Conservation (phyloP, 2,888 invertebrate genomes). For the Odontothrips loti region DNA sequence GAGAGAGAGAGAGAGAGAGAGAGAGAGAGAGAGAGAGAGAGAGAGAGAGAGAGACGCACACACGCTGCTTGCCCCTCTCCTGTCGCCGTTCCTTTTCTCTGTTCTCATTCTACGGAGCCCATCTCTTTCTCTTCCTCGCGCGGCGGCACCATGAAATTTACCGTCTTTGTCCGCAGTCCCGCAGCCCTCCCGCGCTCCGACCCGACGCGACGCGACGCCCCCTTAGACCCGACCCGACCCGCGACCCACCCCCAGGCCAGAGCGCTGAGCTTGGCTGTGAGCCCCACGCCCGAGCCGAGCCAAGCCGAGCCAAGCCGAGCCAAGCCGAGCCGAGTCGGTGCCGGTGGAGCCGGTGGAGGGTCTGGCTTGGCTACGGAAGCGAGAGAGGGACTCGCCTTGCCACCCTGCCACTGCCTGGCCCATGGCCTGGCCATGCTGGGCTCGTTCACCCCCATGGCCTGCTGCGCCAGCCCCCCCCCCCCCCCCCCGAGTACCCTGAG, state of each 20-base stretch:
- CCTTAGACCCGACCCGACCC: background rate
- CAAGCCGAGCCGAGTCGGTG: no score
- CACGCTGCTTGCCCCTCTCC: background rate
- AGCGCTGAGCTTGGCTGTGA: no score
- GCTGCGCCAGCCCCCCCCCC: no score
- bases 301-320: no score
- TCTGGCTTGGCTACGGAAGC: slow-evolving; percentile 1
- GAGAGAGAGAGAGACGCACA: no score
- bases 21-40: background rate
- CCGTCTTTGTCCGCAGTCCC: background rate
- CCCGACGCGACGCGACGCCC: no score
- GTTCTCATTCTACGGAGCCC: no score
- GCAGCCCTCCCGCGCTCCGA: background rate
- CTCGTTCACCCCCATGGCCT: background rate
- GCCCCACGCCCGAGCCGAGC: no score
- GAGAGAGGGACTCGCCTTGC: background rate
- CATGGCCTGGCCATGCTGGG: no score
- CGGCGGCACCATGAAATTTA: background rate
- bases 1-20: background rate
- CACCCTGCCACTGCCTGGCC: background rate
- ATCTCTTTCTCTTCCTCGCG: background rate
- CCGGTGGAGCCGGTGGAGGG: background rate
- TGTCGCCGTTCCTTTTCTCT: background rate
- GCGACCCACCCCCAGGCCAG: background rate
- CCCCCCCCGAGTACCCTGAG: no score